Evolutionary conservation across 2,888 invertebrate genomes (phyloP), one percentile per base, ranked within the genome.

Genomic region (Villa cingulata): DNA sequence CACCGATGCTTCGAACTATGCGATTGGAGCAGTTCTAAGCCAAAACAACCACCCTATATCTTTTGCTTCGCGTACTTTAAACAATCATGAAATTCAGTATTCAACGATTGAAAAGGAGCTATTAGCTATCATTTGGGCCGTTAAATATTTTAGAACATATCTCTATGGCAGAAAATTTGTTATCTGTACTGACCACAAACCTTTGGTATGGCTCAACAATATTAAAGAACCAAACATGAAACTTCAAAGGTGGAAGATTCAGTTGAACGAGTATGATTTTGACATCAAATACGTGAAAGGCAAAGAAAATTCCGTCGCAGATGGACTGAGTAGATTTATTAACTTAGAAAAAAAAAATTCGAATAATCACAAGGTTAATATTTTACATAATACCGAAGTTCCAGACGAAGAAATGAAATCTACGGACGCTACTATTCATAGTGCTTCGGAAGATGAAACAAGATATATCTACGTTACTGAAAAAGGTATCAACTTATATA

Each of bases 71-170:
- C 17, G 41, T 20, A 46, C 46, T 4, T 10, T 46, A 41, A 46
- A 46, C 20, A 37, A 46, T 17, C 46, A 46, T 41, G 46, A 46
- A 37, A 39, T 20, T 18, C 40, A 41, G 3, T 41, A 46, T n/a
- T 39, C 36, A 18, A 32, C 29, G 20, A 46, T 16, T 15, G 46
- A 47, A 18, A 47, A 47, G 14, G 42, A 47, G 37, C 37, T 47
- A 29, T 47, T 47, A 15, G 41, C 27, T 44, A 48, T 48, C 16
- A 39, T 48, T 16, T 48, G 43, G 20, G 12, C 48, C 9, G 44
- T 41, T 2, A 44, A 27, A 14, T 40, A 40, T 19, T 48, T 48
- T 40, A 15, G 48, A 2, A 38, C 40, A 12, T 43, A 48, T n/a
- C 17, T 48, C 3, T 48, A 43, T 18, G 48, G 48, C 17, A 7